phyloP scores from a whole-genome alignment of 2,113 vertebrate species.

The Grammomys dolichurus region DNA sequence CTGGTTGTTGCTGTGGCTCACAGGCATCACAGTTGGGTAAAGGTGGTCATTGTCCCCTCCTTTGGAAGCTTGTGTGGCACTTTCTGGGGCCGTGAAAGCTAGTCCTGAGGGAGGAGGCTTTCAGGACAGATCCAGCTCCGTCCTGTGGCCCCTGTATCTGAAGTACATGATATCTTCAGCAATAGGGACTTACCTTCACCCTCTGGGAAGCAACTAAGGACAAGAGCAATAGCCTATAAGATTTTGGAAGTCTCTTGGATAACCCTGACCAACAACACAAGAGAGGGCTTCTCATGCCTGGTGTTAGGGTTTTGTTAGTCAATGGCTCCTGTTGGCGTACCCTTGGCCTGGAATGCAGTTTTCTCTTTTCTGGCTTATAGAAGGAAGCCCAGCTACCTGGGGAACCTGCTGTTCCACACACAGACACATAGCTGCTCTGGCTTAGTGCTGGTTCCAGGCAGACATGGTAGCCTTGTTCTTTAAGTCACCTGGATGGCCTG shows the following conservation, averaged over 20 bases:
- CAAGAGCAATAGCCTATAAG: background rate
- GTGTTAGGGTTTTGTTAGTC: background rate
- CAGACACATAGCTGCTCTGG: background rate
- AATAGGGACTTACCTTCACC: background rate
- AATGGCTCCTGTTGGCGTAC: background rate
- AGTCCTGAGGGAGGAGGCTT: background rate
- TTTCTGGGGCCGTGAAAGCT: background rate
- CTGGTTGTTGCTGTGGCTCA: background rate
- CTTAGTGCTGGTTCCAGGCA: background rate
- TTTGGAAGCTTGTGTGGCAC: background rate
- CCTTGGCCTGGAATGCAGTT: background rate
- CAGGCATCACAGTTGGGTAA: background rate
- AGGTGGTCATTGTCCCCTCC: background rate
- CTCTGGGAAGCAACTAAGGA: background rate
- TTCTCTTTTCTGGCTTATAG: background rate
- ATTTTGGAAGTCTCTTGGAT: background rate
- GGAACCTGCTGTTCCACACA: background rate
- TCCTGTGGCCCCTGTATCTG: background rate
- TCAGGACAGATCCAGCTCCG: background rate
- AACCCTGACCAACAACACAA: background rate
- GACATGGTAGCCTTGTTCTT: background rate
- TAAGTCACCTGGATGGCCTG: background rate
- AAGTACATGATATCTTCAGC: background rate
- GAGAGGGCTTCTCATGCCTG: background rate
- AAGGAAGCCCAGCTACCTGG: background rate